Evolutionary conservation across 2,888 invertebrate species (phyloP).

Genomic region (Papilio protenor): DNA sequence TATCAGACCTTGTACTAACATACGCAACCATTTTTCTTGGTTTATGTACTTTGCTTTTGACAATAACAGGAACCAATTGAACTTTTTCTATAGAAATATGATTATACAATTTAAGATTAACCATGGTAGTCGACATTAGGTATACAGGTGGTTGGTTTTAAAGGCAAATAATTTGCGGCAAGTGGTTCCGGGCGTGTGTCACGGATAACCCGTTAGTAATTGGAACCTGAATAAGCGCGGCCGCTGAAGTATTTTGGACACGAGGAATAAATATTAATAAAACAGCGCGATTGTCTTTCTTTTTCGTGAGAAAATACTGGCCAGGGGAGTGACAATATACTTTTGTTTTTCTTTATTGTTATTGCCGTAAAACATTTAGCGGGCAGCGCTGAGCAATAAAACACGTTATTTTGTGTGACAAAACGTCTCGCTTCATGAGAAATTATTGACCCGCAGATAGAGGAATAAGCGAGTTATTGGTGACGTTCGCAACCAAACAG

Average conservation of each 20-base stretch:
- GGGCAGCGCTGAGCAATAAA: slow-evolving; percentile 74
- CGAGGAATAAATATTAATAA: slow-evolving; percentile 79
- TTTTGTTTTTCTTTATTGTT: slow-evolving; percentile 84
- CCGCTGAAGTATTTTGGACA: slow-evolving; percentile 72
- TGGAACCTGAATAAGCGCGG: slow-evolving; percentile 66
- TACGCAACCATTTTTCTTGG: neutral
- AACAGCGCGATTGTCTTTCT: slow-evolving; percentile 73
- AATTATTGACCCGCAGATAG: slow-evolving; percentile 83
- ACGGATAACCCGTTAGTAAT: slow-evolving; percentile 63
- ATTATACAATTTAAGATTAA: slow-evolving; percentile 7
- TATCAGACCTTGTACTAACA: too few relatives aligned
- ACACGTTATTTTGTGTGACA: slow-evolving; percentile 84
- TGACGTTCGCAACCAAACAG: slow-evolving; percentile 61
- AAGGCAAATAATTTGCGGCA: slow-evolving; percentile 39
- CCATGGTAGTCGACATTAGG: slow-evolving; percentile 2
- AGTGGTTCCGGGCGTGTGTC: slow-evolving; percentile 41
- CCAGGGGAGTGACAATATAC: slow-evolving; percentile 75
- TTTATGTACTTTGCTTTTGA: neutral
- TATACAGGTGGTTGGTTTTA: slow-evolving; percentile 44
- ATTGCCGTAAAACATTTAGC: slow-evolving; percentile 83
- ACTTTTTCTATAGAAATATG: neutral
- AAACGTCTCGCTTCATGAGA: slow-evolving; percentile 83
- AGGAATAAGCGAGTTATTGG: slow-evolving; percentile 81
- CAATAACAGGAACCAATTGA: neutral
- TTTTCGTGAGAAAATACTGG: slow-evolving; percentile 74